Conservation (phyloP, 1,140 invertebrate genomes). For the Caenorhabditis briggsae region DNA sequence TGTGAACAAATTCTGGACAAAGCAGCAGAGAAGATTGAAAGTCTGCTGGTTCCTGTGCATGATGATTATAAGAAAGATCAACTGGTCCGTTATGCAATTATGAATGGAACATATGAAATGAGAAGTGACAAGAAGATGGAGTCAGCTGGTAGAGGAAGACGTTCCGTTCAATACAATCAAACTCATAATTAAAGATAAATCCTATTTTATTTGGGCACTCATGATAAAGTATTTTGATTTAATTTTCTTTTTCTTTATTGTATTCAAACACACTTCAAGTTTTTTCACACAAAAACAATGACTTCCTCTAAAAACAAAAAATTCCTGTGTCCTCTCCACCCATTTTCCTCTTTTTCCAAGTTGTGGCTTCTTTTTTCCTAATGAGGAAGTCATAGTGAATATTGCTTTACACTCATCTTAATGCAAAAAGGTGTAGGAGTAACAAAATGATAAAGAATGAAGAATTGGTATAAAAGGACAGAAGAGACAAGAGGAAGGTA, state of each 20-base stretch:
- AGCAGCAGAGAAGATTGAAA: slow-evolving; percentile 37
- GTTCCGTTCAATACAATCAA: neutral
- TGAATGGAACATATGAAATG: slow-evolving; percentile 28
- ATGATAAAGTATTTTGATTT: neutral
- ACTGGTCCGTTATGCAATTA: slow-evolving; percentile 31
- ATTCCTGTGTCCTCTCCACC: neutral
- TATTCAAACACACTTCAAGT: neutral
- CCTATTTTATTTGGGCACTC: neutral
- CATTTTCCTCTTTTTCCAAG: neutral
- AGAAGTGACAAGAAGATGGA: neutral
- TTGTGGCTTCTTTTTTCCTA: slow-evolving; percentile 18
- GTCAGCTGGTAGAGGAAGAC: neutral
- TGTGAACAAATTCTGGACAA: slow-evolving; percentile 25
- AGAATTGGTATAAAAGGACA: slow-evolving; percentile 9
- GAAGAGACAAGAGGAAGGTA: neutral
- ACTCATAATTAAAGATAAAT: neutral
- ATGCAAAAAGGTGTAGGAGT: slow-evolving; percentile 5
- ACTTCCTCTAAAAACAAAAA: neutral
- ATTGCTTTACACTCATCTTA: slow-evolving; percentile 11
- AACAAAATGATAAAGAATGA: neutral
- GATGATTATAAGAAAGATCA: slow-evolving; percentile 37
- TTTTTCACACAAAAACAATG: neutral
- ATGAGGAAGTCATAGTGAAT: slow-evolving; percentile 37
- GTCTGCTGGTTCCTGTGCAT: slow-evolving; percentile 19
- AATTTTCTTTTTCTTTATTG: too few relatives aligned